Evolutionary conservation across 2,113 vertebrate species (phyloP).

Genomic region (Brachirus orientalis): DNA sequence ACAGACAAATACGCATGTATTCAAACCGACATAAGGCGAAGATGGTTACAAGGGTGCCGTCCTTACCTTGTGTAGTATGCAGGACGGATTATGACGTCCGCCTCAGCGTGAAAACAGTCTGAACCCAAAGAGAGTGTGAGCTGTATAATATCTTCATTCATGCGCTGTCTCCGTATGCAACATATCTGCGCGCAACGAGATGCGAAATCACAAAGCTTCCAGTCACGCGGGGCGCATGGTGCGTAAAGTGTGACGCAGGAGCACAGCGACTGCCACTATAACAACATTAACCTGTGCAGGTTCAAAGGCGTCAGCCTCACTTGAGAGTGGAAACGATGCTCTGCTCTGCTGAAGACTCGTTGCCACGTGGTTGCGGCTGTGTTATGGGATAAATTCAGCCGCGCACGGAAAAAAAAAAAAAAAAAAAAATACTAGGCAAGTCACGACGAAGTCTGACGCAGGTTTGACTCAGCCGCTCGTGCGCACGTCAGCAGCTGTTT

Average conservation of each 20-base stretch:
- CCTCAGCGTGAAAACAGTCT: not conserved
- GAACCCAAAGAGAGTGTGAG: constrained; percentile 30
- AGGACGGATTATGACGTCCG: constrained; percentile 1
- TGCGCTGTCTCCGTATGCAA: constrained; percentile 28
- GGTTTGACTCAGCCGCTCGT: constrained; percentile 78
- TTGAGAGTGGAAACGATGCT: not conserved
- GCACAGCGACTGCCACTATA: constrained; percentile 48
- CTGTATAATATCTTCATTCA: constrained; percentile 53
- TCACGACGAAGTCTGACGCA: constrained; percentile 80
- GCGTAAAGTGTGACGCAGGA: constrained; percentile 78
- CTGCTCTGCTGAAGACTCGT: constrained; percentile 5
- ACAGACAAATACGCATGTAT: not conserved
- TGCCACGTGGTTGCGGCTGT: constrained; percentile 63
- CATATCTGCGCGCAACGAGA: constrained; percentile 61
- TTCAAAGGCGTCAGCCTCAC: not conserved
- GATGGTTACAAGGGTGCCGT: not conserved
- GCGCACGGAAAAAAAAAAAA: constrained; percentile 9
- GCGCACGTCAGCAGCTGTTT: constrained; percentile 72
- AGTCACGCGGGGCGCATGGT: constrained; percentile 58
- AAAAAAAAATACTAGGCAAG: constrained; percentile 69
- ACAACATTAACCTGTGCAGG: constrained; percentile 41
- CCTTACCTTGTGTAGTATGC: constrained; percentile 51
- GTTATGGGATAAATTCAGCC: constrained; percentile 42
- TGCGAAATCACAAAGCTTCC: constrained; percentile 54
- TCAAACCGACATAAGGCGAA: not conserved